These are phyloP conservation scores for Melanerpes formicivorus DNA, from an alignment of 2,113 vertebrate species.

Conservation along the genomic window DNA sequence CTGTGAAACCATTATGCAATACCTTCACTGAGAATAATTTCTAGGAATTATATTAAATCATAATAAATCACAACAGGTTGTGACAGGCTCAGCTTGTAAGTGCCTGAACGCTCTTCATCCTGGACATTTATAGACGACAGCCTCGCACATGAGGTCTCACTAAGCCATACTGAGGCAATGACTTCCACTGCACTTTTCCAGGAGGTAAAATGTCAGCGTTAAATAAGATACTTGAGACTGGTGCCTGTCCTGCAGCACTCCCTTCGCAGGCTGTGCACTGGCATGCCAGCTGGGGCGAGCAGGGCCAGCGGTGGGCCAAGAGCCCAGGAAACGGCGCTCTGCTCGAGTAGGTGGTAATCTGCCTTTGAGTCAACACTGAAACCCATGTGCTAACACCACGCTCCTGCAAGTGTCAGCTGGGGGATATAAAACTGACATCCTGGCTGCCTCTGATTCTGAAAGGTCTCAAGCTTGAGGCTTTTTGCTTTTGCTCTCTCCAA, in stretches of 20 bases:
- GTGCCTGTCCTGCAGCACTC: not conserved
- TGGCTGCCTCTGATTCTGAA: not conserved
- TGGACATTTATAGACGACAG: not conserved
- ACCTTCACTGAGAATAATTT: not conserved
- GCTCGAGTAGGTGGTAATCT: constrained; percentile 20
- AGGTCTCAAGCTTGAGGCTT: not conserved
- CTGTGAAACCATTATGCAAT: not conserved
- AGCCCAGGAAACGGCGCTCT: constrained; percentile 22
- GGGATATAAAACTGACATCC: not conserved
- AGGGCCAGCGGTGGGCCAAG: not conserved
- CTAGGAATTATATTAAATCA: constrained; percentile 28
- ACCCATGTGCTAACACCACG: not conserved
- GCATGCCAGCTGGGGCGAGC: accelerated
- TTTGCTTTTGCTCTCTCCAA: not conserved
- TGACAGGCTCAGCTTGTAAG: not conserved
- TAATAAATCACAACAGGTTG: constrained; percentile 19
- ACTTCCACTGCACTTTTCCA: not conserved
- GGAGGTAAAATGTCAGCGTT: not conserved
- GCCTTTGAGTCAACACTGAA: constrained; percentile 56
- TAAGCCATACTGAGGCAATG: not conserved
- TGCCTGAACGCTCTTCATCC: not conserved
- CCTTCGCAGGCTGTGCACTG: not conserved
- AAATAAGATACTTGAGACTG: not conserved
- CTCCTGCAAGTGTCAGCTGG: not conserved
- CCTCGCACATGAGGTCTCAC: not conserved